Evolutionary conservation across 2,888 invertebrate species (phyloP).

Genomic region (Papilio protenor): DNA sequence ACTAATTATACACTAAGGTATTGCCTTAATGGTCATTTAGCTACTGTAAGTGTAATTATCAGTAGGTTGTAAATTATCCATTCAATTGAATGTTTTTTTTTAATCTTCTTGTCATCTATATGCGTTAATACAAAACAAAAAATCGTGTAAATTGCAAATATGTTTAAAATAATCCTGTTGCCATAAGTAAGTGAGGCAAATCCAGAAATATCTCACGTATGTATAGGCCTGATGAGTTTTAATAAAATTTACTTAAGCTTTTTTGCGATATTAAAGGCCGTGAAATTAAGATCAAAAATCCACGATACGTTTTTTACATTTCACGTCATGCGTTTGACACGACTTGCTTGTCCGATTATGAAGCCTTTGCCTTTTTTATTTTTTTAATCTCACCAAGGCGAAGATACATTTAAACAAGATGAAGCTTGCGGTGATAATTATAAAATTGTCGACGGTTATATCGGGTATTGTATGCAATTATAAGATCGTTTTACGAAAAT

Average conservation of each 20-base stretch:
- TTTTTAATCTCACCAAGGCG: constrained; percentile 34
- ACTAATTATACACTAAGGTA: too few relatives aligned
- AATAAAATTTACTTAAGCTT: constrained; percentile 25
- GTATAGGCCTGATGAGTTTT: constrained; percentile 17
- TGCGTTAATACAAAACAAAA: too few relatives aligned
- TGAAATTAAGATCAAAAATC: constrained; percentile 40
- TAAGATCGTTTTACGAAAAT: constrained; percentile 65
- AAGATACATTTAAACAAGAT: constrained; percentile 41
- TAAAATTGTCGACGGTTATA: constrained; percentile 41
- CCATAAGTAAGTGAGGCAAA: constrained; percentile 6
- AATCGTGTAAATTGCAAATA: too few relatives aligned
- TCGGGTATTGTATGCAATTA: constrained; percentile 53
- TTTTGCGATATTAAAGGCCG: constrained; percentile 33
- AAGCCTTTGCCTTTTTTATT: constrained; percentile 38
- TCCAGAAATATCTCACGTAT: constrained; percentile 6
- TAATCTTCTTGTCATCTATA: too few relatives aligned
- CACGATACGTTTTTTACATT: constrained; percentile 38
- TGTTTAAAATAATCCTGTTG: constrained; percentile 9
- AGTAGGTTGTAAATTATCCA: too few relatives aligned
- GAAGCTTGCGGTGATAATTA: constrained; percentile 33
- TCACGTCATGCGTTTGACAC: constrained; percentile 40
- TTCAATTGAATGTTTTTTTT: too few relatives aligned
- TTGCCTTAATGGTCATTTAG: too few relatives aligned
- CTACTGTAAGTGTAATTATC: too few relatives aligned
- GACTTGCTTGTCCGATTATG: constrained; percentile 45